Evolutionary conservation across 2,797 vertebrate species (phyloP).

Genomic region (Sebastiscus tertius): DNA sequence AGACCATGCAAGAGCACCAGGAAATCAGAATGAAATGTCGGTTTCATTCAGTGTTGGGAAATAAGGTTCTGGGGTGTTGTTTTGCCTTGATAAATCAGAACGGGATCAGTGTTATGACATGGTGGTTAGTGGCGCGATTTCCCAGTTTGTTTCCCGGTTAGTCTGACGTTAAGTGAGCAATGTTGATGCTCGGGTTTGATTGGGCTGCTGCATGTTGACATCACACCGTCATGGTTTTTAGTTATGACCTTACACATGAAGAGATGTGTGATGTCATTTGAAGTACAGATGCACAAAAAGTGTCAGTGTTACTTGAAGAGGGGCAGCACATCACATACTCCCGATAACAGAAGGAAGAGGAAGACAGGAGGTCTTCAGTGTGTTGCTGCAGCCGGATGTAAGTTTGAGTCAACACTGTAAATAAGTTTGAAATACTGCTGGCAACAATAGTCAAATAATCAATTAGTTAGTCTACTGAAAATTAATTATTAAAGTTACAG

Average conservation of each 20-base stretch:
- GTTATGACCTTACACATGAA: neutral
- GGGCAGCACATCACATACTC: too few relatives aligned
- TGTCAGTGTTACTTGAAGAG: neutral
- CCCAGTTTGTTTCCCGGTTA: neutral
- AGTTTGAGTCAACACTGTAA: neutral
- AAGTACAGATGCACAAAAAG: neutral
- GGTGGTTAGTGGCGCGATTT: constrained; percentile 42
- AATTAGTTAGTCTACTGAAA: neutral
- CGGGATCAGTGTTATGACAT: constrained; percentile 62
- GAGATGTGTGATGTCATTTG: neutral
- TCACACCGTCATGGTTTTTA: neutral
- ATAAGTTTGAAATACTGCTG: neutral
- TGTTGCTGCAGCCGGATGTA: neutral
- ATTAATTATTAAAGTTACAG: neutral
- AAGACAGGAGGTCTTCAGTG: too few relatives aligned
- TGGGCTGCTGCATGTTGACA: neutral
- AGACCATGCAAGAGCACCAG: constrained; percentile 45
- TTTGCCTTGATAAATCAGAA: constrained; percentile 48
- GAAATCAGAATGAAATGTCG: constrained; percentile 59
- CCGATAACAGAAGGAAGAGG: neutral
- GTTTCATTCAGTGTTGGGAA: constrained; percentile 62
- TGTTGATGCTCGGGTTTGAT: neutral
- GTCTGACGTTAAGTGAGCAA: neutral
- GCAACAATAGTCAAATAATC: neutral
- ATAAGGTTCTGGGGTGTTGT: constrained; percentile 50